Conservation (phyloP, 1,140 invertebrate species). For the Lepidostoma basale region DNA sequence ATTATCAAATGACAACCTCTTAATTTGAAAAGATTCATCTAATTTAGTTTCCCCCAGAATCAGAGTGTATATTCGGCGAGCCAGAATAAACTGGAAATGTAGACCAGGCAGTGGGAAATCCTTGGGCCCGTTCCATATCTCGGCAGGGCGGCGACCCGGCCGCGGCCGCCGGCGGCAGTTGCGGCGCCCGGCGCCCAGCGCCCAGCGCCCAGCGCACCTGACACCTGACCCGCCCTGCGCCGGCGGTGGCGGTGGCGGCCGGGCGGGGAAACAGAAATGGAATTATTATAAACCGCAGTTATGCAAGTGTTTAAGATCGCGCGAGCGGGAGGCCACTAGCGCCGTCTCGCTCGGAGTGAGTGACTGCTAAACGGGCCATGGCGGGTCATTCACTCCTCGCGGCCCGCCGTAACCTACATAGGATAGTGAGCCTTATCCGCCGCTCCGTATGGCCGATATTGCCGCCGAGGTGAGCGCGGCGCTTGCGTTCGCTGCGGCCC, state of each 20-base stretch:
- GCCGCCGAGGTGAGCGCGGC: constrained; percentile 18
- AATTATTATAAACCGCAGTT: constrained; percentile 55
- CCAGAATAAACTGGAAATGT: constrained; percentile 31
- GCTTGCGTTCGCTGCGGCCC: constrained; percentile 39
- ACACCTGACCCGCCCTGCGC: constrained; percentile 48
- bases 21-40: not conserved
- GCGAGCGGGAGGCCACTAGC: constrained; percentile 33
- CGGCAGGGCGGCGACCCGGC: constrained; percentile 34
- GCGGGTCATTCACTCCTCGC: constrained; percentile 56
- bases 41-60: not conserved
- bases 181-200: constrained; percentile 42
- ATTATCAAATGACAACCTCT: not conserved
- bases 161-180: not conserved
- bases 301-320: constrained; percentile 33
- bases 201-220: constrained; percentile 42
- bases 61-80: not conserved
- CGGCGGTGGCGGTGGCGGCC: constrained; percentile 26
- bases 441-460: constrained; percentile 9
- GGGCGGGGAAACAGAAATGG: constrained; percentile 59
- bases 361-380: constrained; percentile 58
- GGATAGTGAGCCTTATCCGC: constrained; percentile 24
- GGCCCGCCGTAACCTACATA: constrained; percentile 33
- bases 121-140: constrained; percentile 39
- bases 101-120: constrained; percentile 29
- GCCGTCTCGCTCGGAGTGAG: constrained; percentile 47